Conservation (phyloP, 2,113 vertebrate species). For the Coturnix japonica region DNA sequence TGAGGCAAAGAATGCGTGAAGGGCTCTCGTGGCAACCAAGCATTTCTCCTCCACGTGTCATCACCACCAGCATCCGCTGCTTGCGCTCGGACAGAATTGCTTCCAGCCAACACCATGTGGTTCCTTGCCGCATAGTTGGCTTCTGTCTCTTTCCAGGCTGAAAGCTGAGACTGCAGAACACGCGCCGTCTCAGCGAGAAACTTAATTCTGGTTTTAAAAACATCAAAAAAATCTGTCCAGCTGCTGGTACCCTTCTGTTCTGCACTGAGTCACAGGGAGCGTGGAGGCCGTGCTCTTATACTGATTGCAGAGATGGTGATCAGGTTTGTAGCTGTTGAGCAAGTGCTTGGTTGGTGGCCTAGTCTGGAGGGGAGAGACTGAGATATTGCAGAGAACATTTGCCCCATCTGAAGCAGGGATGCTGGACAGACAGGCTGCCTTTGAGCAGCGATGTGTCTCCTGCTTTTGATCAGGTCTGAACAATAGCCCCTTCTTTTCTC, state of each 20-base stretch:
- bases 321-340: neutral
- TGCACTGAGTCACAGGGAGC: neutral
- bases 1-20: rapidly evolving
- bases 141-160: neutral
- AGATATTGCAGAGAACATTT: too few species aligned
- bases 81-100: neutral
- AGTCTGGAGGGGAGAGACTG: neutral
- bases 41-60: rapidly evolving
- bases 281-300: neutral
- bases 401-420: too few species aligned
- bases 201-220: neutral
- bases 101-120: neutral
- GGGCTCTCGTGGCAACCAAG: neutral
- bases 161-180: neutral
- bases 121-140: neutral
- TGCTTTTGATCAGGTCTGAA: too few species aligned
- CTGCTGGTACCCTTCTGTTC: neutral
- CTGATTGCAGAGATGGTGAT: neutral
- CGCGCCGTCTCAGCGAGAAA: neutral
- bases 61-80: neutral
- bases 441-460: too few species aligned
- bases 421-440: too few species aligned
- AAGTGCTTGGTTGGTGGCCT: neutral
- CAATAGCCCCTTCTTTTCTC: too few species aligned
- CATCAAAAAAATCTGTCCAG: neutral